Conservation (phyloP, 2,888 invertebrate species). For the Rhorus exstirpatorius region DNA sequence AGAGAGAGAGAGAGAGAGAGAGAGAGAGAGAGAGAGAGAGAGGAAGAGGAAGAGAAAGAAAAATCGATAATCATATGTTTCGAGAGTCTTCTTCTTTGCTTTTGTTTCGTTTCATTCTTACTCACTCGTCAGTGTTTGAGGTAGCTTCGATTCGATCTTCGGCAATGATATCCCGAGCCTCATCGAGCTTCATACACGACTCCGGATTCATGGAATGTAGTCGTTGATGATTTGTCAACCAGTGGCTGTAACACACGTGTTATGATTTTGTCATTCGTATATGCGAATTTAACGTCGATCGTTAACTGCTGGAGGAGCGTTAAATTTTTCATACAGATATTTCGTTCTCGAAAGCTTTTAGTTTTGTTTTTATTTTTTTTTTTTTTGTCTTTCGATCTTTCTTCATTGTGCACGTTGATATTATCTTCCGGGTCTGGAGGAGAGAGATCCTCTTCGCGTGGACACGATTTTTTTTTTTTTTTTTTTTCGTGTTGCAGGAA, state of each 20-base stretch:
- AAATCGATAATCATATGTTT: not conserved
- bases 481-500: not conserved
- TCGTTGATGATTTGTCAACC: constrained; percentile 62
- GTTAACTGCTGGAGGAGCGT: constrained; percentile 13
- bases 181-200: constrained; percentile 61
- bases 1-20: constrained; percentile 33
- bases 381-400: constrained; percentile 16
- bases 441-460: too few relatives aligned
- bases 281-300: not conserved
- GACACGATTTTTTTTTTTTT: too few relatives aligned
- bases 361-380: too few relatives aligned
- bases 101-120: constrained; percentile 48
- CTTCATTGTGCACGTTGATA: not conserved
- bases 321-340: not conserved
- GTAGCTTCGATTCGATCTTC: constrained; percentile 34
- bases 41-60: not conserved
- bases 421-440: too few relatives aligned
- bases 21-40: constrained; percentile 40
- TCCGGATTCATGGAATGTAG: constrained; percentile 47
- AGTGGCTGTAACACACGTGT: constrained; percentile 72
- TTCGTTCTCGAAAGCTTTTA: constrained; percentile 3
- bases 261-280: constrained; percentile 56
- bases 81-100: not conserved
- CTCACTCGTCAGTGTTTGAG: constrained; percentile 63
- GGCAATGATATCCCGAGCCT: constrained; percentile 37